Evolutionary conservation across 2,113 vertebrate genomes (phyloP), one percentile per base, ranked within the genome.

Genomic region (Panurus biarmicus): DNA sequence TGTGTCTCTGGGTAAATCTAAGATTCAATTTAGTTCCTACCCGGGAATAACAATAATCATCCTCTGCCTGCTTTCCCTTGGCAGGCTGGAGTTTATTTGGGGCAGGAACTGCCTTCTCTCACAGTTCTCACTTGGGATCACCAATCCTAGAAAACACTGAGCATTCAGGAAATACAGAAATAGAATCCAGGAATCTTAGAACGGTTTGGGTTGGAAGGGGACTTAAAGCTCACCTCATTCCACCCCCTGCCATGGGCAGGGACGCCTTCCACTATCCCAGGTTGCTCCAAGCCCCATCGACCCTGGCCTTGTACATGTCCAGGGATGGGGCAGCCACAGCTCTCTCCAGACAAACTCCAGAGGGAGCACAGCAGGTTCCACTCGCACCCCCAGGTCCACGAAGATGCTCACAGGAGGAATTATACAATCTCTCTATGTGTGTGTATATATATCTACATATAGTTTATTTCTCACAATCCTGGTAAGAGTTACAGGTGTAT

Each of bases 381-480:
- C 84, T 93, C 48, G 2, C 38, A 51, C 21, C 31, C 75, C 72
- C 79, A 38, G 20, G 10, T 60, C 35, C 72, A 42, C 77, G 29
- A 35, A 91, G 72, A 92, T 84, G 76, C 61, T 95, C 61, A 40
- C 77, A 1, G 70, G 94, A 97, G 91, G 77, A 96, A 96, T 95
- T 97, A 93, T 96, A 96, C 96, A 96, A 40, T 96, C 93, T 96
- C 73, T 65, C 91, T 95, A 36, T 33, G 72, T 89, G 74, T 95
- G 74, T 84, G 85, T 91, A 79, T 79, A 96, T 74, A 95, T 76
- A 62, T 97, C 96, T 95, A 90, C 74, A 96, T 97, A 97, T 93
- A 95, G 95, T 97, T 97, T 97, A 97, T 97, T 97, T 96, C 96
- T 97, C 96, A 97, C 95, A 97, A 96, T 97, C 97, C 96, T 96